Conservation (phyloP, 37 sponge, comb jelly and placozoan genomes). For the Spongilla lacustris region DNA sequence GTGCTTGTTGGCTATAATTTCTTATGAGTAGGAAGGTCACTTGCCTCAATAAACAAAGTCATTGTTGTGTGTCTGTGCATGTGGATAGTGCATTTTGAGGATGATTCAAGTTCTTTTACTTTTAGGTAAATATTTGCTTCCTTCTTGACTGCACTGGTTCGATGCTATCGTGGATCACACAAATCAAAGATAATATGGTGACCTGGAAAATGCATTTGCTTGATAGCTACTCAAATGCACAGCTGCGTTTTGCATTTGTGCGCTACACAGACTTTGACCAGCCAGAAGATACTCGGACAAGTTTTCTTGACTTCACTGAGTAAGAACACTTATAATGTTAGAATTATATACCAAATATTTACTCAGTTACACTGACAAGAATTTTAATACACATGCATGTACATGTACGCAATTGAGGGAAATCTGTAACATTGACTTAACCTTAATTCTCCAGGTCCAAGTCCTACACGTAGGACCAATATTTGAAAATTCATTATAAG, state of each 20-base stretch:
- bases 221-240: slow-evolving; percentile 54
- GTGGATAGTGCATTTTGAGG: neutral
- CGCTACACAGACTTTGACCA: slow-evolving; percentile 84
- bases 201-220: slow-evolving; percentile 31
- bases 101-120: neutral
- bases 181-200: slow-evolving; percentile 69
- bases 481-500: no score
- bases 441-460: no score
- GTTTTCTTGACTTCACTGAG: slow-evolving; percentile 69
- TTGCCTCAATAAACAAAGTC: no score
- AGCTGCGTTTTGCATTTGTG: slow-evolving; percentile 74
- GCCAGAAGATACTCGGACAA: slow-evolving; percentile 36
- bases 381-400: no score
- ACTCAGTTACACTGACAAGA: no score
- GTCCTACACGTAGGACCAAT: no score
- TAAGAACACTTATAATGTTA: neutral
- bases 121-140: slow-evolving; percentile 71
- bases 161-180: slow-evolving; percentile 60
- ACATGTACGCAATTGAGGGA: no score
- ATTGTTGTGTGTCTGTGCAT: no score
- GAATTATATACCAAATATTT: no score
- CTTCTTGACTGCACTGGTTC: slow-evolving; percentile 80
- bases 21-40: no score
- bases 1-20: no score
- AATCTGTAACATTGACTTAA: no score